These are phyloP conservation scores for Poeciliopsis occidentalis DNA, from an alignment of 2,113 vertebrate species.

Conservation along the genomic window DNA sequence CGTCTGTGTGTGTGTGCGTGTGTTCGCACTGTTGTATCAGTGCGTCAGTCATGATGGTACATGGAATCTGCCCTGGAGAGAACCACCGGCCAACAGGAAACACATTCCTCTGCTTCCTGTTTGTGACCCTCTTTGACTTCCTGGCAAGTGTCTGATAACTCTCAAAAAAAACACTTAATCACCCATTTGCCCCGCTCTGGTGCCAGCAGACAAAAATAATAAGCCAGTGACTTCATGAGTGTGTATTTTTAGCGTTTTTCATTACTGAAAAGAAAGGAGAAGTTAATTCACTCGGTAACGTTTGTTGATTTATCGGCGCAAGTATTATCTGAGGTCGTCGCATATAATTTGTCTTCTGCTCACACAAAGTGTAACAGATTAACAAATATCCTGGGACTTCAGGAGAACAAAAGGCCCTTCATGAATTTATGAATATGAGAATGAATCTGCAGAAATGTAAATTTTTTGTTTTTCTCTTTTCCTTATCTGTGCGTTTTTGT, in stretches of 20 bases:
- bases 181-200: slow-evolving; percentile 51
- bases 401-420: background rate
- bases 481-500: too few relatives aligned
- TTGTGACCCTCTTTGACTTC: slow-evolving; percentile 80
- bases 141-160: slow-evolving; percentile 81
- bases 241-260: slow-evolving; percentile 57
- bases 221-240: slow-evolving; percentile 44
- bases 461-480: too few relatives aligned
- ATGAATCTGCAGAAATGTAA: slow-evolving; percentile 2
- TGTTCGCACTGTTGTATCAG: slow-evolving; percentile 37
- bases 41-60: slow-evolving; percentile 69
- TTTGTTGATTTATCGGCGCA: slow-evolving; percentile 8
- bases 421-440: background rate
- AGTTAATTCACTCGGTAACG: slow-evolving; percentile 21
- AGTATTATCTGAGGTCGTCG: background rate
- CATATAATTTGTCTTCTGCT: background rate
- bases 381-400: background rate
- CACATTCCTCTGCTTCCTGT: slow-evolving; percentile 85
- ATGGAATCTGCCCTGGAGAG: slow-evolving; percentile 75
- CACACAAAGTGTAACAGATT: slow-evolving; percentile 2
- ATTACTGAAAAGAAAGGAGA: slow-evolving; percentile 9
- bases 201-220: slow-evolving; percentile 57
- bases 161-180: slow-evolving; percentile 77
- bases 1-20: slow-evolving; percentile 35
- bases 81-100: slow-evolving; percentile 74